Percentiles rank a stretch among this genome's conserved stretches.
Conservation (phyloP, 2,797 vertebrate genomes). For the Bradypodion pumilum region DNA sequence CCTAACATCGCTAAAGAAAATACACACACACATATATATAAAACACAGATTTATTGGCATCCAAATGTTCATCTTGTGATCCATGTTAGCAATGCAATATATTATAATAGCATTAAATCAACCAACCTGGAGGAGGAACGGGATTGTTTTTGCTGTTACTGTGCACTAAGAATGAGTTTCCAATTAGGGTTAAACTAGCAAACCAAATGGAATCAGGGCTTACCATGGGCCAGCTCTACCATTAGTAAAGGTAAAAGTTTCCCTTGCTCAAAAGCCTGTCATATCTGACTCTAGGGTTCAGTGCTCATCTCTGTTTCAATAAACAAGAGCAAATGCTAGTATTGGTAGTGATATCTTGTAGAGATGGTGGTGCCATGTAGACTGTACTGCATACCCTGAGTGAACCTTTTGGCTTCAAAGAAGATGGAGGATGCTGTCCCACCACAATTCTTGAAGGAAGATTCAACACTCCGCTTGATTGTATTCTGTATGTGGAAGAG, state of each 20-base stretch:
- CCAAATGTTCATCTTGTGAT: background rate
- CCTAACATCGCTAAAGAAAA: background rate
- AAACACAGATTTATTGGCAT: background rate
- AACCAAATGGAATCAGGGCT: background rate
- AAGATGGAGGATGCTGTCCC: background rate
- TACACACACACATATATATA: too few species aligned
- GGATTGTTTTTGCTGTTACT: background rate
- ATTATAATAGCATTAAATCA: background rate
- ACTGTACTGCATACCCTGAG: too few species aligned
- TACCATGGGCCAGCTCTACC: background rate
- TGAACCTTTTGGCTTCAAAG: too few species aligned
- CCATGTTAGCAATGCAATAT: background rate
- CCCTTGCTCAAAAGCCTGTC: too few species aligned
- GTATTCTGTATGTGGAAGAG: background rate
- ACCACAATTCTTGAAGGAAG: background rate
- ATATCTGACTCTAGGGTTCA: too few species aligned
- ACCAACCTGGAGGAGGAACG: background rate
- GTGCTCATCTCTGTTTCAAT: too few species aligned
- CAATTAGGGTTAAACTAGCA: background rate
- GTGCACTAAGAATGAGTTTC: background rate
- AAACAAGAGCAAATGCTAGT: background rate
- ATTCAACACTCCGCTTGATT: background rate
- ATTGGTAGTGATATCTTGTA: too few species aligned
- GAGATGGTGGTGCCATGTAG: too few species aligned
- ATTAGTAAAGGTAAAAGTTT: too few species aligned